phyloP scores from a whole-genome alignment of 2,888 invertebrate genomes.

The Drosophila gaucha region DNA sequence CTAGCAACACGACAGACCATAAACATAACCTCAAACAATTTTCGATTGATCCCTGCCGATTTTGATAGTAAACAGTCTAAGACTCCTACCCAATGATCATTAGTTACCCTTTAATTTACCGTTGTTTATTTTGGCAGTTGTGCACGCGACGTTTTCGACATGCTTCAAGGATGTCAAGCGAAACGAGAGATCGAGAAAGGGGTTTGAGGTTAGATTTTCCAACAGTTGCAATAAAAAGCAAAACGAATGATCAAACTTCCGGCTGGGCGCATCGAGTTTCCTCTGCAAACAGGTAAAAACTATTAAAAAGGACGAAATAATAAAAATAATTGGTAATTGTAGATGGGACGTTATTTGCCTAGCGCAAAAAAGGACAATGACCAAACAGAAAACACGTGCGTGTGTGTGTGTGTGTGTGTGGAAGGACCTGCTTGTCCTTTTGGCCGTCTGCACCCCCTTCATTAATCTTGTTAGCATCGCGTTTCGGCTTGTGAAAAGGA shows the following conservation, averaged over 20 bases:
- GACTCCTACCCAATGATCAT: conserved; percentile 17
- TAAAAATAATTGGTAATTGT: conserved; percentile 45
- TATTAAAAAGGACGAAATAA: conserved; percentile 33
- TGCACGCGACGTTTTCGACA: conserved; percentile 42
- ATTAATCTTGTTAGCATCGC: conserved; percentile 74
- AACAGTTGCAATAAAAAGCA: conserved; percentile 64
- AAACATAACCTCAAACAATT: background rate
- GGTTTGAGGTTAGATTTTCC: conserved; percentile 33
- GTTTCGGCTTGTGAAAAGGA: conserved; percentile 35
- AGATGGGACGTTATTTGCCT: conserved; percentile 65
- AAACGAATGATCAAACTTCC: conserved; percentile 74
- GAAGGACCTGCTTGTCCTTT: conserved; percentile 58
- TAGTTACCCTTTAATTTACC: background rate
- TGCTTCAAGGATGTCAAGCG: conserved; percentile 36
- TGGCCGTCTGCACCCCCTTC: conserved; percentile 67
- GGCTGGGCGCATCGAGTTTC: conserved; percentile 37
- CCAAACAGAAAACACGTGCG: conserved; percentile 66
- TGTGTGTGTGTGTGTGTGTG: conserved; percentile 23
- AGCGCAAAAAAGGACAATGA: conserved; percentile 79
- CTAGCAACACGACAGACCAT: background rate
- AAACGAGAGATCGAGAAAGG: conserved; percentile 19
- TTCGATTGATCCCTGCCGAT: conserved; percentile 40
- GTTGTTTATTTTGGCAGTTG: conserved; percentile 39
- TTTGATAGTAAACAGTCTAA: conserved; percentile 15
- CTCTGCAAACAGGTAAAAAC: conserved; percentile 41